These are phyloP conservation scores for Drosophila fungiperda DNA, from an alignment of 2,888 invertebrate genomes.

Conservation along the genomic window DNA sequence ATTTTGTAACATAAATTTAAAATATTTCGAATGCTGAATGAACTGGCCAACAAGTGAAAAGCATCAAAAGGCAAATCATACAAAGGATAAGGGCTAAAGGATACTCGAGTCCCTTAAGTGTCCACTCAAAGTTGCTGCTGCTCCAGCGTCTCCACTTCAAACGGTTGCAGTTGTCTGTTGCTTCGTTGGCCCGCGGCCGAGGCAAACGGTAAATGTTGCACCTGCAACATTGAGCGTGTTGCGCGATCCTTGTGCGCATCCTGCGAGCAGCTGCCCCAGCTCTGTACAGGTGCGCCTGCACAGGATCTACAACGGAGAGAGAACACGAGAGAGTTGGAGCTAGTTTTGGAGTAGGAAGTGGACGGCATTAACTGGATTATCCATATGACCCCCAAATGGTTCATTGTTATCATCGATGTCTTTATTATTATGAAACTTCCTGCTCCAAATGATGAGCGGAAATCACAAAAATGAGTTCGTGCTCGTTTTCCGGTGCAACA, in stretches of 20 bases:
- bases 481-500: slow-evolving; percentile 69
- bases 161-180: slow-evolving; percentile 11
- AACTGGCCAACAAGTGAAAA: slow-evolving; percentile 17
- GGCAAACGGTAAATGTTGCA: slow-evolving; percentile 76
- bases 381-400: slow-evolving; percentile 41
- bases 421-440: slow-evolving; percentile 77
- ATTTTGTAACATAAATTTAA: slow-evolving; percentile 73
- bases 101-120: slow-evolving; percentile 14
- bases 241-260: slow-evolving; percentile 57
- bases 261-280: slow-evolving; percentile 63
- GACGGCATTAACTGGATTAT: slow-evolving; percentile 41
- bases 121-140: not conserved
- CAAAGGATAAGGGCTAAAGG: slow-evolving; percentile 19
- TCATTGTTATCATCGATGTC: slow-evolving; percentile 17
- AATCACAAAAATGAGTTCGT: slow-evolving; percentile 78
- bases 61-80: slow-evolving; percentile 14
- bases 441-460: slow-evolving; percentile 70
- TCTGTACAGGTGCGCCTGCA: slow-evolving; percentile 71
- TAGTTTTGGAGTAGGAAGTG: not conserved
- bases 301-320: slow-evolving; percentile 39
- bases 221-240: slow-evolving; percentile 44
- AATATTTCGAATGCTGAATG: slow-evolving; percentile 49
- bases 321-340: not conserved
- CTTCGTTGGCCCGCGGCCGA: slow-evolving; percentile 50
- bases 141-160: not conserved